phyloP scores from a whole-genome alignment of 2,888 invertebrate species.

The Muscina levida region DNA sequence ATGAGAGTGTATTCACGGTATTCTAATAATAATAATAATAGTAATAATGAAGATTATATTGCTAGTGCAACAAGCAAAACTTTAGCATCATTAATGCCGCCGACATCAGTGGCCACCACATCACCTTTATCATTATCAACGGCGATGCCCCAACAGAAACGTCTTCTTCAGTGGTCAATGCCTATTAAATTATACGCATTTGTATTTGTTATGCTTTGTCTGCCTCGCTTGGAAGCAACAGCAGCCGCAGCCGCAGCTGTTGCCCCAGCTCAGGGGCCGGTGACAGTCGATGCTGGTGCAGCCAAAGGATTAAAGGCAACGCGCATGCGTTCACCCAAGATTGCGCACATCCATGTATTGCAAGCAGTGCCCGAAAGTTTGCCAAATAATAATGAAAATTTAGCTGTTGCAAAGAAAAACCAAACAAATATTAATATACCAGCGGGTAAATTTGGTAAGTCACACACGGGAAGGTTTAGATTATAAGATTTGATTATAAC shows the following conservation, averaged over 20 bases:
- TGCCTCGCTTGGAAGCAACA: neutral
- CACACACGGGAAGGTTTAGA: neutral
- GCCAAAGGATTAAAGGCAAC: slow-evolving; percentile 65
- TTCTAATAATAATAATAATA: slow-evolving; percentile 37
- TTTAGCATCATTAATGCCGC: slow-evolving; percentile 28
- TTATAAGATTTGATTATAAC: too few relatives aligned
- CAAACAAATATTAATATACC: slow-evolving; percentile 43
- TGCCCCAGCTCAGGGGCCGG: slow-evolving; percentile 17
- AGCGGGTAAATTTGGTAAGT: slow-evolving; percentile 64
- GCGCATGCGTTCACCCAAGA: slow-evolving; percentile 67
- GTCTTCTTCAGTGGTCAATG: slow-evolving; percentile 49
- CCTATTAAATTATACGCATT: slow-evolving; percentile 56
- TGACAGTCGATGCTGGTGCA: neutral
- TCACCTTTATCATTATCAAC: neutral
- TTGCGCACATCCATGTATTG: slow-evolving; percentile 65
- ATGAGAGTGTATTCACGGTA: slow-evolving; percentile 61
- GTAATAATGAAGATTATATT: neutral
- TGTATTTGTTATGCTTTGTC: slow-evolving; percentile 50
- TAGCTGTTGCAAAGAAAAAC: slow-evolving; percentile 19
- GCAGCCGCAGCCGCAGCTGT: neutral
- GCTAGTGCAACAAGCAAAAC: slow-evolving; percentile 49
- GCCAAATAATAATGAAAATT: slow-evolving; percentile 39
- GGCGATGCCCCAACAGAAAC: neutral
- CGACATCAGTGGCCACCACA: slow-evolving; percentile 13
- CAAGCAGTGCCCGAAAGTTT: slow-evolving; percentile 66